Conservation (phyloP, 37 sponge, comb jelly and placozoan genomes). For the Corticium candelabrum region DNA sequence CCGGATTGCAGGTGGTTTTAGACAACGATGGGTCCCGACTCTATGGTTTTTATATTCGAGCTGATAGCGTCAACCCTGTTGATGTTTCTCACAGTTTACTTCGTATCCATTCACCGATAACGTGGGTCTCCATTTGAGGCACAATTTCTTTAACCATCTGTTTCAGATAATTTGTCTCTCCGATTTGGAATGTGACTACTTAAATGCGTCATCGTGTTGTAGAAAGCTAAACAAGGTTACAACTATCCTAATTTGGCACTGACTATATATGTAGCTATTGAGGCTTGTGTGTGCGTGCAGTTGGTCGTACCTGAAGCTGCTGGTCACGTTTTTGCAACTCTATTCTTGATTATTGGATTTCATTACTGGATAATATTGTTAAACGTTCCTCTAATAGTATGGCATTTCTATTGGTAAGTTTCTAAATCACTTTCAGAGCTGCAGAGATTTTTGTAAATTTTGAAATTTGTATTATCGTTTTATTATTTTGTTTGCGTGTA, state of each 20-base stretch:
- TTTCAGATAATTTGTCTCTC: constrained; percentile 59
- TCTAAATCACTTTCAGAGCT: too few species aligned
- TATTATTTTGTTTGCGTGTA: not conserved
- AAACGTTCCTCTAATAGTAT: not conserved
- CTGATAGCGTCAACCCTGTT: not conserved
- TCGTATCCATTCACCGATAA: constrained; percentile 45
- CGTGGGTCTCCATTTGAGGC: not conserved
- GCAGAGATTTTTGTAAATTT: too few species aligned
- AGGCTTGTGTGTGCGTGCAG: not conserved
- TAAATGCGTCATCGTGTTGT: constrained; percentile 73
- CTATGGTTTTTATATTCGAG: not conserved
- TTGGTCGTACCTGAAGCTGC: not conserved
- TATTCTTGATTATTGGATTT: not conserved
- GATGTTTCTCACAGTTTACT: constrained; percentile 38
- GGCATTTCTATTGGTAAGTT: not conserved
- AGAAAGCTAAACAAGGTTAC: constrained; percentile 58
- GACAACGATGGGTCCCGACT: not conserved
- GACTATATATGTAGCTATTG: not conserved
- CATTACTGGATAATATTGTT: constrained; percentile 8
- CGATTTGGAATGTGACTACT: constrained; percentile 84
- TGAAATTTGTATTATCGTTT: not conserved
- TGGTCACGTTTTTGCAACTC: not conserved
- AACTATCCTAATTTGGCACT: not conserved
- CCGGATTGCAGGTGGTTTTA: too few species aligned
- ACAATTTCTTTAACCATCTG: not conserved